Evolutionary conservation across 2,797 vertebrate species (phyloP), one percentile per base, ranked within the genome.

Genomic region (Manis crassicaudata): DNA sequence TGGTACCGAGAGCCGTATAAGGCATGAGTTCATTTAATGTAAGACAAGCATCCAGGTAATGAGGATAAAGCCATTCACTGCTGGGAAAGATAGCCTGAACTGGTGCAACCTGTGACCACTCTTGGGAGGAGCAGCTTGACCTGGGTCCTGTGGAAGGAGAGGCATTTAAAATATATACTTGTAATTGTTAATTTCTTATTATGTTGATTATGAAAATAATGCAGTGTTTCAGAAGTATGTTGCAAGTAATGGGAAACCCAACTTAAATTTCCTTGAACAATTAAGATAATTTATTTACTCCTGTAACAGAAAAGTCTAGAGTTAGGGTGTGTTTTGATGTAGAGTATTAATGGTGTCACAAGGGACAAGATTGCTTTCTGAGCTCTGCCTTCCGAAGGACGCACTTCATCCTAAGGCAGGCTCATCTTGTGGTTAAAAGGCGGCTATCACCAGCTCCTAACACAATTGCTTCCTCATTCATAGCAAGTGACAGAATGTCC

Each of bases 161-260:
- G 6, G 2, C 21, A 11, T 52, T 60, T 94, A 58, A 75, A 35
- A 46, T n/a, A 46, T 40, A n/a, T 46, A 10, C 37, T 65, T 84
- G 75, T 52, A 54, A 76, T 60, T 84, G 14, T 83, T 92, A 72
- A 92, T 50, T 95, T 93, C 46, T 90, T 79, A 72, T 40, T 43
- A 87, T 12, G 46, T 10, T 46, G 46, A 46, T 43, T 58, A 63
- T 58, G 62, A 92, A 97, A 63, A 92, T 52, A 68, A 63, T 76
- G 27, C n/a, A 93, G 5, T 67, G 13, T 76, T 67, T 94, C 50
- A 79, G 81, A 86, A 84, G 58, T 58, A 46, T 89, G 50, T 52
- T 96, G 29, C 6, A 40, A 63, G 18, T 70, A 81, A 77, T 18
- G 37, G 54, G 43, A 76, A 96, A 37, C 40, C n/a, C 68, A 75